Percentiles rank a stretch among this genome's conserved stretches.
Evolutionary conservation across 1,140 invertebrate species (phyloP).

Genomic region (Lucilia sericata): DNA sequence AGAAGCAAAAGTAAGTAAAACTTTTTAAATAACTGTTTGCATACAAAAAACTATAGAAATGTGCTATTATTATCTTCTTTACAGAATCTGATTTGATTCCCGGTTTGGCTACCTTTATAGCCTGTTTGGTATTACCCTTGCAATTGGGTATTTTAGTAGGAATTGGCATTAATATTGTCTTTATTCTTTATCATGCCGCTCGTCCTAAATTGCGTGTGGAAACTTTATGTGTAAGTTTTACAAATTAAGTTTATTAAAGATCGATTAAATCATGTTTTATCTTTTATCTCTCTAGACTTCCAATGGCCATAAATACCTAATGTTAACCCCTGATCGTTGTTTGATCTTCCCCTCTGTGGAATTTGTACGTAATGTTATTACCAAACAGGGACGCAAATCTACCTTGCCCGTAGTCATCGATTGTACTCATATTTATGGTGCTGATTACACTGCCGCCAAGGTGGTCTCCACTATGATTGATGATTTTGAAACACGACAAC

Average conservation of each 20-base stretch:
- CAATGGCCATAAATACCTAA: constrained; percentile 78
- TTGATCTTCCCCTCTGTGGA: constrained; percentile 91
- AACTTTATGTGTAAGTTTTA: constrained; percentile 70
- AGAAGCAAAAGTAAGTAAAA: constrained; percentile 77
- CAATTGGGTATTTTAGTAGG: constrained; percentile 93
- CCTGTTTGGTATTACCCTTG: constrained; percentile 84
- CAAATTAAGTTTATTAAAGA: background rate
- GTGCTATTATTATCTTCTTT: constrained; percentile 52
- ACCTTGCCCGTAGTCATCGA: constrained; percentile 83
- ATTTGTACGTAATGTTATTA: constrained; percentile 85
- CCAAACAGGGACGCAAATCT: constrained; percentile 78
- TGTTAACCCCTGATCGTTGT: constrained; percentile 86
- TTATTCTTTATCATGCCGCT: constrained; percentile 91
- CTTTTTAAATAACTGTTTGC: background rate
- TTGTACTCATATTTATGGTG: constrained; percentile 85
- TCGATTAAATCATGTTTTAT: too few relatives aligned
- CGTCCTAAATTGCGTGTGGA: constrained; percentile 86
- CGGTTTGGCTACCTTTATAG: constrained; percentile 84
- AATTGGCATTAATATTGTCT: constrained; percentile 86
- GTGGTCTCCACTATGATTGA: constrained; percentile 77
- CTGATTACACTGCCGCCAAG: constrained; percentile 85
- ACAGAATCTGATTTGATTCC: constrained; percentile 89
- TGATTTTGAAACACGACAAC: constrained; percentile 79
- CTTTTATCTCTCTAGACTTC: constrained; percentile 70
- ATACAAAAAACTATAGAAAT: too few relatives aligned